phyloP scores from a whole-genome alignment of 2,797 vertebrate species.

The Eutrigla gurnardus region DNA sequence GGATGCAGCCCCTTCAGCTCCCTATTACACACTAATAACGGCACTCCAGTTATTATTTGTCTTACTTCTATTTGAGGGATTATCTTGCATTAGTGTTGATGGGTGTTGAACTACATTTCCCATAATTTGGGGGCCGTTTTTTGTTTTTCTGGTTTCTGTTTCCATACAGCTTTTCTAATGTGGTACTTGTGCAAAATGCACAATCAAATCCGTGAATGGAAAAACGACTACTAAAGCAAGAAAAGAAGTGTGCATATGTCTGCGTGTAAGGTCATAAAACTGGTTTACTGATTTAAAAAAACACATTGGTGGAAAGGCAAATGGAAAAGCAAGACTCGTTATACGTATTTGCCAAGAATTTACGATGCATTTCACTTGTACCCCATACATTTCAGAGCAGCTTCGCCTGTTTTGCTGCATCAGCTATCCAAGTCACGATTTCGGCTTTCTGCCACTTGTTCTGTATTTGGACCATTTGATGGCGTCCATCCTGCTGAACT shows the following conservation, averaged over 20 bases:
- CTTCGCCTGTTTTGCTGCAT: background rate
- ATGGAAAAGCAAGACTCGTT: background rate
- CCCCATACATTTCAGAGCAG: too few relatives aligned
- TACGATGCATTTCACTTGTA: too few relatives aligned
- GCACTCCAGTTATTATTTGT: background rate
- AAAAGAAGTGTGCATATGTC: too few relatives aligned
- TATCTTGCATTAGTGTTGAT: background rate
- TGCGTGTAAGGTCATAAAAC: too few relatives aligned
- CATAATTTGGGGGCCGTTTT: background rate
- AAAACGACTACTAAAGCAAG: too few relatives aligned
- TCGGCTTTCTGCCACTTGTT: conserved; percentile 5
- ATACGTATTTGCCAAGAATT: background rate
- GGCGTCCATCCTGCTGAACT: conserved; percentile 9
- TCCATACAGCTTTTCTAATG: too few relatives aligned
- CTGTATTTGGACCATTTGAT: conserved; percentile 42
- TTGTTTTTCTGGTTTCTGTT: too few relatives aligned
- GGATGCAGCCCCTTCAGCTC: background rate
- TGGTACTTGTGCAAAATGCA: too few relatives aligned
- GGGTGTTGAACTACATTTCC: background rate
- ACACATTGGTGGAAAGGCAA: background rate
- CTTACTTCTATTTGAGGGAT: background rate
- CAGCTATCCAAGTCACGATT: background rate
- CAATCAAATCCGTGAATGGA: too few relatives aligned
- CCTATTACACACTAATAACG: background rate
- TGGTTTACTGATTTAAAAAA: too few relatives aligned